These are phyloP conservation scores for Siniperca chuatsi DNA, from an alignment of 2,113 vertebrate species.

Conservation along the genomic window DNA sequence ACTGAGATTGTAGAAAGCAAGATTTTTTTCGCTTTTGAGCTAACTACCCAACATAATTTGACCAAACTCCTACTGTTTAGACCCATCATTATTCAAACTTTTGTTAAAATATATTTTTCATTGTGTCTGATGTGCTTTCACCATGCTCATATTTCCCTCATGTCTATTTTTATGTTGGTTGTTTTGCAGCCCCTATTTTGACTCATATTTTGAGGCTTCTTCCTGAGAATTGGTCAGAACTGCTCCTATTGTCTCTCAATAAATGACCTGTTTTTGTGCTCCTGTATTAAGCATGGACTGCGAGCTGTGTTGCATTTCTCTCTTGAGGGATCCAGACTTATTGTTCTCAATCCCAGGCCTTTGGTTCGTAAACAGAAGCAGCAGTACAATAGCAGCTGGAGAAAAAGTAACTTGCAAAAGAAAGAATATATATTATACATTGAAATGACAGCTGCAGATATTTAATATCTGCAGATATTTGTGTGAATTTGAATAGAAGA, in stretches of 20 bases:
- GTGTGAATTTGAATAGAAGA: slow-evolving; percentile 23
- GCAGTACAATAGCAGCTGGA: slow-evolving; percentile 1
- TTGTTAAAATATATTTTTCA: not conserved
- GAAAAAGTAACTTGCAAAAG: too few relatives aligned
- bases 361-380: slow-evolving; percentile 32
- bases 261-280: slow-evolving; percentile 54
- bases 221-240: slow-evolving; percentile 48
- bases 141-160: slow-evolving; percentile 4
- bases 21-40: not conserved
- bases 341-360: slow-evolving; percentile 41
- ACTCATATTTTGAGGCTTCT: slow-evolving; percentile 19
- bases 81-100: not conserved
- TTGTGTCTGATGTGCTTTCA: slow-evolving; percentile 6
- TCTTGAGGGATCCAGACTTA: slow-evolving; percentile 46
- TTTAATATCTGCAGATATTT: slow-evolving; percentile 30
- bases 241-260: slow-evolving; percentile 39
- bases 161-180: slow-evolving; percentile 16
- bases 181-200: slow-evolving; percentile 15
- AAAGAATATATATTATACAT: slow-evolving; percentile 33
- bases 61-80: not conserved
- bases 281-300: slow-evolving; percentile 40
- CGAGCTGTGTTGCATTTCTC: slow-evolving; percentile 14
- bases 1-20: not conserved
- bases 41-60: not conserved
- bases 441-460: slow-evolving; percentile 31